Base-by-base conservation (phyloP, 2,888 invertebrate genomes). In the Hemaris fuciformis region DNA sequence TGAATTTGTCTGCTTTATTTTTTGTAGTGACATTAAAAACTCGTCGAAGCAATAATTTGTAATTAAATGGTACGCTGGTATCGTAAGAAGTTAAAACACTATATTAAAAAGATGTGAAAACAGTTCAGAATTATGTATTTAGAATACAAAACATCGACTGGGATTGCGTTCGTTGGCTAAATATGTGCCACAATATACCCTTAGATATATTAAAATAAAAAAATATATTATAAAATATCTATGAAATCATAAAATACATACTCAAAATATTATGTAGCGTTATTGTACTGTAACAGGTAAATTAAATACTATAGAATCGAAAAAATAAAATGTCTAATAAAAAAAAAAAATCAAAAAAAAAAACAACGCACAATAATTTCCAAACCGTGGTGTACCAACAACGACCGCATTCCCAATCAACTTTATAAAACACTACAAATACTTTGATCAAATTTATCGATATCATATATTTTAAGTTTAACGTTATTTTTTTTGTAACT, bases 371-470 rank as follows among this genome's bases (percentile, higher is more conserved):
- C n/a, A n/a, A n/a, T n/a, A n/a, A n/a, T n/a, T n/a, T n/a, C n/a
- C n/a, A n/a, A n/a, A n/a, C n/a, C n/a, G n/a, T n/a, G n/a, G n/a
- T n/a, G n/a, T n/a, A 56, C 13, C 25, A 22, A 42, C 27, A 72
- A 76, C 71, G 64, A 73, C 78, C 75, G 67, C 81, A 83, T 43
- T 60, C 66, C 65, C 67, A 71, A 46, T 62, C 79, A 76, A 76
- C 63, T 78, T 81, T 86, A 87, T 82, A 86, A 87, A 87, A 88
- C 65, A 84, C 85, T 86, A 85, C 81, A 74, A 79, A 78, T 82
- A 84, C 72, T 78, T 81, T 82, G 78, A 80, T 79, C 79, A 81
- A 75, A 81, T 81, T 70, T 68, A 71, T 76, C 70, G 68, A 73
- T 74, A 75, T 74, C 65, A 72, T 71, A 67, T 72, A 68, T 43